Conservation (phyloP, 1,140 invertebrate genomes). For the Ruditapes philippinarum region DNA sequence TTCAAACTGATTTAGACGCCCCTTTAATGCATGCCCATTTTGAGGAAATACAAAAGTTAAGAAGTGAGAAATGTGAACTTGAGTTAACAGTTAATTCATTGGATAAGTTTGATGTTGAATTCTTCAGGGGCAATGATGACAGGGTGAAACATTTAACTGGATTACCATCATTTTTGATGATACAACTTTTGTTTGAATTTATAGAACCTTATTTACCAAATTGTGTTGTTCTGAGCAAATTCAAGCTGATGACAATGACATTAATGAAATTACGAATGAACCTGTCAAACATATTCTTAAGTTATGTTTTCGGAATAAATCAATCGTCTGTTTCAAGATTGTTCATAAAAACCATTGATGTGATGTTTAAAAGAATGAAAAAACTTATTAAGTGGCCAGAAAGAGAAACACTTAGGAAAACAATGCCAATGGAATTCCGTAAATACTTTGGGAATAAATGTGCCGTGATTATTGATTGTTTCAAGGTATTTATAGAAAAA, state of each 20-base stretch:
- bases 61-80: neutral
- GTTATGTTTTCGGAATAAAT: conserved; percentile 46
- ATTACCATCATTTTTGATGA: neutral
- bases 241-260: conserved; percentile 14
- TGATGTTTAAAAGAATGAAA: conserved; percentile 52
- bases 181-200: neutral
- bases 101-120: neutral
- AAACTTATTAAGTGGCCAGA: conserved; percentile 67
- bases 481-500: conserved; percentile 69
- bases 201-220: neutral
- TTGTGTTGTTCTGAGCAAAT: neutral
- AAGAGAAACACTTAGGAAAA: conserved; percentile 46
- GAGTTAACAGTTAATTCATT: neutral
- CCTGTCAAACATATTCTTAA: conserved; percentile 43
- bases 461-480: conserved; percentile 68
- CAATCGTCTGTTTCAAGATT: conserved; percentile 44
- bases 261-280: conserved; percentile 9
- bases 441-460: conserved; percentile 63
- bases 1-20: neutral
- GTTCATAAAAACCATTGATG: conserved; percentile 55
- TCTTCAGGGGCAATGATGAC: neutral
- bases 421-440: conserved; percentile 68
- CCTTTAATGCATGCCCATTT: neutral
- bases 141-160: neutral
- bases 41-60: neutral